A percentile compares a stretch with the other conserved stretches of the same genome.
These are phyloP conservation scores for Chromis chromis DNA, from an alignment of 2,797 vertebrate species.

Conservation along the genomic window DNA sequence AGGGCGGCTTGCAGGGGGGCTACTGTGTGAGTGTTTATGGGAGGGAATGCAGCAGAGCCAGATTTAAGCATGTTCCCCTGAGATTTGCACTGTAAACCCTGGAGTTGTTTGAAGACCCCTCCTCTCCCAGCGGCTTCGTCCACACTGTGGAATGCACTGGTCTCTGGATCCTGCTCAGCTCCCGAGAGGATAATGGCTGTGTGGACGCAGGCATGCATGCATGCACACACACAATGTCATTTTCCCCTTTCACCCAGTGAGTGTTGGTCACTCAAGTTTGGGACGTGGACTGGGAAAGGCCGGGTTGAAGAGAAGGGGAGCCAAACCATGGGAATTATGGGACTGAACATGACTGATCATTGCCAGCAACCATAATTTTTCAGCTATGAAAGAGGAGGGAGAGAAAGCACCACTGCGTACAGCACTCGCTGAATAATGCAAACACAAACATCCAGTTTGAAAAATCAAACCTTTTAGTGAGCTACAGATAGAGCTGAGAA, in stretches of 20 bases:
- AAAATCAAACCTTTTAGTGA: slow-evolving; percentile 3
- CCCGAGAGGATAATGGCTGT: slow-evolving; percentile 63
- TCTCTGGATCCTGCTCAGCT: slow-evolving; percentile 59
- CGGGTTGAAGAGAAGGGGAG: slow-evolving; percentile 9
- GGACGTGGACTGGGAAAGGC: slow-evolving; percentile 15
- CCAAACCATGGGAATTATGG: slow-evolving; percentile 46
- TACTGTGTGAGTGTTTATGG: slow-evolving; percentile 9
- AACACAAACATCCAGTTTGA: slow-evolving; percentile 24
- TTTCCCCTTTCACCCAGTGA: slow-evolving; percentile 55
- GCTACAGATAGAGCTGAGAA: neutral
- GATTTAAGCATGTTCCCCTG: slow-evolving; percentile 51
- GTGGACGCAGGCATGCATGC: slow-evolving; percentile 60
- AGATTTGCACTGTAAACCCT: slow-evolving; percentile 66
- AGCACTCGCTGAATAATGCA: slow-evolving; percentile 26
- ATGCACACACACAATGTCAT: slow-evolving; percentile 59
- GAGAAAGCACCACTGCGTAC: neutral
- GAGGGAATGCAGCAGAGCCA: slow-evolving; percentile 13
- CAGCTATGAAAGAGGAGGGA: slow-evolving; percentile 9
- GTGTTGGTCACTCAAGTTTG: slow-evolving; percentile 37
- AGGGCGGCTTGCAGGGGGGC: neutral
- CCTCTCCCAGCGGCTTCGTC: slow-evolving; percentile 44
- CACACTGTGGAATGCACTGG: slow-evolving; percentile 70
- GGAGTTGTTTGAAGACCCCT: slow-evolving; percentile 37
- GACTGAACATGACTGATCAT: slow-evolving; percentile 18
- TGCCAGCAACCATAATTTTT: slow-evolving; percentile 27